Percentiles rank a stretch among this genome's conserved stretches.
Evolutionary conservation across 2,888 invertebrate genomes (phyloP).

Genomic region (Octodonta nipae): DNA sequence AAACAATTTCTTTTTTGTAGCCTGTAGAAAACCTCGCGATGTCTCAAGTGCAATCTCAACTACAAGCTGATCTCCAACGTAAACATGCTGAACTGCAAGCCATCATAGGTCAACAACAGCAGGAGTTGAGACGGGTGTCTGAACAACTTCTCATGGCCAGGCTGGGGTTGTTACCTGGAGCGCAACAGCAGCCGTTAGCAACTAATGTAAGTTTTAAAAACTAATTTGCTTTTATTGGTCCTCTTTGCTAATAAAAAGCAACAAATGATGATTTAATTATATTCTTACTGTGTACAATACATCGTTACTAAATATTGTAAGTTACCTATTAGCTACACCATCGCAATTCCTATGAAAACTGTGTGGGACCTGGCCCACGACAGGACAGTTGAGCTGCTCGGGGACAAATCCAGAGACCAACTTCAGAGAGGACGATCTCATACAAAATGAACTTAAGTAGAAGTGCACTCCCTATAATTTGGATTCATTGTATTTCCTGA

Average conservation of each 20-base stretch:
- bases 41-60: constrained; percentile 43
- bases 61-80: constrained; percentile 61
- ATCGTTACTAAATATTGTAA: too few species aligned
- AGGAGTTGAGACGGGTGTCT: constrained; percentile 72
- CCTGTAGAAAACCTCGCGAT: constrained; percentile 38
- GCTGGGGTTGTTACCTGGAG: constrained; percentile 48
- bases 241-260: not conserved
- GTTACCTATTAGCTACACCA: too few species aligned
- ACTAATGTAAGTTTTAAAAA: constrained; percentile 4
- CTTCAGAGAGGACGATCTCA: too few species aligned
- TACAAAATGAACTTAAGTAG: too few species aligned
- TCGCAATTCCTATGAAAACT: too few species aligned
- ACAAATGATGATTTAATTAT: not conserved
- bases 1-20: constrained; percentile 15
- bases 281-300: too few species aligned
- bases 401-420: too few species aligned
- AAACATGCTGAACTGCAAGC: constrained; percentile 79
- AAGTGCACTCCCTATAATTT: too few species aligned
- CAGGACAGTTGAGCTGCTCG: too few species aligned
- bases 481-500: too few species aligned
- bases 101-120: constrained; percentile 72
- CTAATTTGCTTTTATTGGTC: not conserved
- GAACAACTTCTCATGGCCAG: constrained; percentile 72
- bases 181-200: constrained; percentile 11
- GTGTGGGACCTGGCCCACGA: too few species aligned